Conservation (phyloP, 53 echinoderm and acorn worm species). For the Echinometra lucunter region DNA sequence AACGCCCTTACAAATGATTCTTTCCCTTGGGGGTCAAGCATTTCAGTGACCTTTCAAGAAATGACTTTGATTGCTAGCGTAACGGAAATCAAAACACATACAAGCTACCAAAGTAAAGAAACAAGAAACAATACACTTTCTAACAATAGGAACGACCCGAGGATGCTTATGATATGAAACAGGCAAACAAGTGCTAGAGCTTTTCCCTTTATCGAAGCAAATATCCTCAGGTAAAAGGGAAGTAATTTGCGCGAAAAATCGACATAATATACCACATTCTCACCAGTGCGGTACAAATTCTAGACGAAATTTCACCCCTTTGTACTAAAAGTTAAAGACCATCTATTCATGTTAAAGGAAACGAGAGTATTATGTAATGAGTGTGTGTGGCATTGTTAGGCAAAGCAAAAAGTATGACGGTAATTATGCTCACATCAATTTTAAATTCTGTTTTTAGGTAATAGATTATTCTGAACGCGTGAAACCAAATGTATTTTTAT, state of each 20-base stretch:
- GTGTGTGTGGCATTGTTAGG: background rate
- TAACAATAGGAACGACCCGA: background rate
- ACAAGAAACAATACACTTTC: background rate
- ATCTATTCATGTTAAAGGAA: background rate
- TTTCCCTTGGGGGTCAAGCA: background rate
- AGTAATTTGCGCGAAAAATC: slow-evolving; percentile 52
- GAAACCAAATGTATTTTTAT: no score
- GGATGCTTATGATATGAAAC: background rate
- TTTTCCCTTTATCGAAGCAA: background rate
- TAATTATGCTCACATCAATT: background rate
- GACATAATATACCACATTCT: background rate
- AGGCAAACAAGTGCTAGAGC: background rate
- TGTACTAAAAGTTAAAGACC: slow-evolving; percentile 4
- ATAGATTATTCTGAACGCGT: background rate
- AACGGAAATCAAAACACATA: background rate
- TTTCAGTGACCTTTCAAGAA: background rate
- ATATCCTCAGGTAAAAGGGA: background rate
- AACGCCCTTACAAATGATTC: background rate
- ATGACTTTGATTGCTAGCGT: background rate
- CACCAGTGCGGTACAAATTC: background rate
- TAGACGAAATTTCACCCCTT: background rate
- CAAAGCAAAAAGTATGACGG: background rate
- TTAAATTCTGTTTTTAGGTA: background rate
- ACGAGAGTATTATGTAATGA: background rate
- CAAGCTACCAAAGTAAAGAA: background rate